These are phyloP conservation scores for Chymomyza costata DNA, from an alignment of 1,140 invertebrate genomes.

Conservation along the genomic window DNA sequence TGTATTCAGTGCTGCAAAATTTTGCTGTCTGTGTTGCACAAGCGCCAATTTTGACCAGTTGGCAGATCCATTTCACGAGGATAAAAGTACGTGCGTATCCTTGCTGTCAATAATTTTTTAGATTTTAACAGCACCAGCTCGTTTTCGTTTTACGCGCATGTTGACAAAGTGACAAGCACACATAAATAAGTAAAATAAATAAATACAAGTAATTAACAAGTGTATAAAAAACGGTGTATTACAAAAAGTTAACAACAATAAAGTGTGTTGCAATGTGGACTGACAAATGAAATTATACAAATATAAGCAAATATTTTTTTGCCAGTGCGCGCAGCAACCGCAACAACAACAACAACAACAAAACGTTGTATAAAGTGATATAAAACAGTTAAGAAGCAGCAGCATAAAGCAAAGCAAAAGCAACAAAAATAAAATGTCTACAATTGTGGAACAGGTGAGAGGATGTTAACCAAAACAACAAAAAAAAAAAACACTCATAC, in stretches of 20 bases:
- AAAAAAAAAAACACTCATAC: background rate
- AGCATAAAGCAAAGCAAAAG: conserved; percentile 9
- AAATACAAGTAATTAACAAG: conserved; percentile 21
- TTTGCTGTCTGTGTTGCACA: too few relatives aligned
- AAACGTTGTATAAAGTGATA: conserved; percentile 26
- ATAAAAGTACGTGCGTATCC: too few relatives aligned
- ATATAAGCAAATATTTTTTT: too few relatives aligned
- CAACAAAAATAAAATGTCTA: conserved; percentile 53
- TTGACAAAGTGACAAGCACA: conserved; percentile 14
- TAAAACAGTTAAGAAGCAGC: conserved; percentile 7
- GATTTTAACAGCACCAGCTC: conserved; percentile 62
- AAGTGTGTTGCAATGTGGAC: conserved; percentile 36
- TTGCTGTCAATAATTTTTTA: too few relatives aligned
- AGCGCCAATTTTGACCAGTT: too few relatives aligned
- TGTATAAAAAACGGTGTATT: conserved; percentile 13
- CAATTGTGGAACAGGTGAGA: conserved; percentile 67
- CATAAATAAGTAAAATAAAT: conserved; percentile 19
- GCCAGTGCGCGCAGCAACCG: background rate
- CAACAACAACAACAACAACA: conserved; percentile 18
- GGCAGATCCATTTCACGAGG: too few relatives aligned
- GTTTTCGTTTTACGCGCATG: conserved; percentile 32
- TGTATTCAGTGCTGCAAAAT: too few relatives aligned
- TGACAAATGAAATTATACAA: too few relatives aligned
- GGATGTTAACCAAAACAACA: background rate
- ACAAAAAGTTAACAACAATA: conserved; percentile 13